Evolutionary conservation across 2,888 invertebrate genomes (phyloP).

Genomic region (Shargacucullia verbasci): DNA sequence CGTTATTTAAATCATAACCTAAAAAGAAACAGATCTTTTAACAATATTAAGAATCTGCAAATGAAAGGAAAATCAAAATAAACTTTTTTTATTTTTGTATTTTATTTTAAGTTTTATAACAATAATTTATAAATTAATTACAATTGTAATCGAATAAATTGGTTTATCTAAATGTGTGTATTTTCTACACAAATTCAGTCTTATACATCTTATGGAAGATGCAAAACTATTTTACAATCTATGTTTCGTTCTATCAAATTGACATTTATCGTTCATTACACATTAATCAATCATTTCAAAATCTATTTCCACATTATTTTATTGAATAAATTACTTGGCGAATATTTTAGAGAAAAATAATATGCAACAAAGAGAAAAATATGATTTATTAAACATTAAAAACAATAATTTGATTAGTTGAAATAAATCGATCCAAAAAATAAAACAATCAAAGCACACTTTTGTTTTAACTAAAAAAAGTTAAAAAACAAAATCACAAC

Average conservation of each 20-base stretch:
- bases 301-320: conserved; percentile 12
- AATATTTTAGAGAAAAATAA: no score
- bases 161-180: conserved; percentile 58
- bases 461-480: conserved; percentile 7
- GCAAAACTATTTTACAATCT: conserved; percentile 62
- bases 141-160: conserved; percentile 35
- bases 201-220: conserved; percentile 73
- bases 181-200: conserved; percentile 73
- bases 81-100: background rate
- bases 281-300: conserved; percentile 37
- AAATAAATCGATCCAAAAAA: conserved; percentile 23
- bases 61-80: conserved; percentile 5
- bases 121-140: conserved; percentile 49
- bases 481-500: conserved; percentile 19
- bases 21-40: no score
- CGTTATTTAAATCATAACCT: conserved; percentile 34
- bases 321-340: conserved; percentile 9
- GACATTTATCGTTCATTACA: no score
- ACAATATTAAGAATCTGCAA: background rate
- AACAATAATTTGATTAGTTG: no score
- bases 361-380: no score
- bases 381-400: no score
- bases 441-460: conserved; percentile 12
- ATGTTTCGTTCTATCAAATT: conserved; percentile 65
- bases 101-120: conserved; percentile 1